Evolutionary conservation across 2,888 invertebrate species (phyloP).

Genomic region (Cheilosia pagana): DNA sequence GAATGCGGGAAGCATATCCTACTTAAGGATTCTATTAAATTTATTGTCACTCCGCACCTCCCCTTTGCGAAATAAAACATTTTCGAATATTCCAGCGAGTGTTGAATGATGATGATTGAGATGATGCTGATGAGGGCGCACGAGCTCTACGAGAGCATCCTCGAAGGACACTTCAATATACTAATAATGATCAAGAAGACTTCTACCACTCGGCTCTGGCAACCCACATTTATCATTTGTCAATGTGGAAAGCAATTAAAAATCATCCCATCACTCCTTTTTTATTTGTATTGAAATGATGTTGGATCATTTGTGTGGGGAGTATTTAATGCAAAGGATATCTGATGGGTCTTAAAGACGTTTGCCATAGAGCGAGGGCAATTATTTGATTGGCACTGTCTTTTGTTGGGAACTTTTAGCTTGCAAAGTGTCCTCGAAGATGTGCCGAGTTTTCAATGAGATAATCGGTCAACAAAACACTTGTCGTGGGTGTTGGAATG

Average conservation of each 20-base stretch:
- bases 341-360: slow-evolving; percentile 27
- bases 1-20: slow-evolving; percentile 63
- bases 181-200: slow-evolving; percentile 54
- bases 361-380: not conserved
- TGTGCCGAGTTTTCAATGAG: not conserved
- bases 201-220: slow-evolving; percentile 2
- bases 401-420: not conserved
- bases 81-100: slow-evolving; percentile 48
- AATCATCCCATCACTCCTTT: slow-evolving; percentile 45
- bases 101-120: slow-evolving; percentile 19
- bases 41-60: slow-evolving; percentile 46
- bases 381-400: slow-evolving; percentile 21
- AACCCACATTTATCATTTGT: slow-evolving; percentile 17
- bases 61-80: slow-evolving; percentile 21
- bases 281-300: slow-evolving; percentile 51
- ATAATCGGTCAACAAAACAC: slow-evolving; percentile 21
- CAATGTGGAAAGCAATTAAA: slow-evolving; percentile 62
- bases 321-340: slow-evolving; percentile 15
- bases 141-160: slow-evolving; percentile 37
- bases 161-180: slow-evolving; percentile 58
- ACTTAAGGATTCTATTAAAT: slow-evolving; percentile 67
- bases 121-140: slow-evolving; percentile 48
- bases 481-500: too few species aligned
- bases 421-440: not conserved
- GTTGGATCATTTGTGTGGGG: slow-evolving; percentile 36